Conservation (phyloP, 2,797 vertebrate species). For the Tragelaphus eurycerus region DNA sequence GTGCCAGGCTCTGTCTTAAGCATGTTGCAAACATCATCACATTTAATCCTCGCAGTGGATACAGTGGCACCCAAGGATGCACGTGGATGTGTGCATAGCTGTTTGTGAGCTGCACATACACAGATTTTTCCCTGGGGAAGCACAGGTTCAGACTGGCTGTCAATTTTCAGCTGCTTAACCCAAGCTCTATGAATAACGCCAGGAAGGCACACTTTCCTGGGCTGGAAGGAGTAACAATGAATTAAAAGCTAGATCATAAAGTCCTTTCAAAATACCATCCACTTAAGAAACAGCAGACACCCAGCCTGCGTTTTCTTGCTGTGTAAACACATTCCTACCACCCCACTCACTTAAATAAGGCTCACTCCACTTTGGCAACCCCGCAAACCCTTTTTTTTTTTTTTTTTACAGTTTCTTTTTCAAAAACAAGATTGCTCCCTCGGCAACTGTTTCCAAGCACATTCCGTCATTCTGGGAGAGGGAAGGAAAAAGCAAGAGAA, state of each 20-base stretch:
- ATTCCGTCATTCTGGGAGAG: conserved; percentile 50
- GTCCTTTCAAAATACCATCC: conserved; percentile 68
- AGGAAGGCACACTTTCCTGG: conserved; percentile 55
- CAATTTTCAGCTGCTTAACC: conserved; percentile 61
- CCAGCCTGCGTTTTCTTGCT: conserved; percentile 47
- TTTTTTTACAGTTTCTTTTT: conserved; percentile 67
- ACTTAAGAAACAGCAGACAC: conserved; percentile 50
- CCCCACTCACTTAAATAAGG: conserved; percentile 63
- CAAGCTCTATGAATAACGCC: neutral
- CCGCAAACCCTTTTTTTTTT: conserved; percentile 56
- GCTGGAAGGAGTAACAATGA: conserved; percentile 60
- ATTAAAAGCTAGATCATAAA: conserved; percentile 72
- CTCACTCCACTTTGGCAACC: conserved; percentile 66
- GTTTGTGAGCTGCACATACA: neutral
- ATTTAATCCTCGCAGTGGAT: neutral
- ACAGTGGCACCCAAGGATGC: neutral
- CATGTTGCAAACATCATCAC: neutral
- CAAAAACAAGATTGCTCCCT: conserved; percentile 76
- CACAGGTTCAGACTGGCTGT: conserved; percentile 43
- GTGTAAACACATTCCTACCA: conserved; percentile 68
- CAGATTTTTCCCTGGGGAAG: conserved; percentile 26
- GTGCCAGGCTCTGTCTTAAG: neutral
- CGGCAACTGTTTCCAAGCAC: conserved; percentile 74
- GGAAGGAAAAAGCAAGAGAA: conserved; percentile 7
- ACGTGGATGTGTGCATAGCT: neutral